Evolutionary conservation across 2,888 invertebrate genomes (phyloP).

Genomic region (Phasia obesa): DNA sequence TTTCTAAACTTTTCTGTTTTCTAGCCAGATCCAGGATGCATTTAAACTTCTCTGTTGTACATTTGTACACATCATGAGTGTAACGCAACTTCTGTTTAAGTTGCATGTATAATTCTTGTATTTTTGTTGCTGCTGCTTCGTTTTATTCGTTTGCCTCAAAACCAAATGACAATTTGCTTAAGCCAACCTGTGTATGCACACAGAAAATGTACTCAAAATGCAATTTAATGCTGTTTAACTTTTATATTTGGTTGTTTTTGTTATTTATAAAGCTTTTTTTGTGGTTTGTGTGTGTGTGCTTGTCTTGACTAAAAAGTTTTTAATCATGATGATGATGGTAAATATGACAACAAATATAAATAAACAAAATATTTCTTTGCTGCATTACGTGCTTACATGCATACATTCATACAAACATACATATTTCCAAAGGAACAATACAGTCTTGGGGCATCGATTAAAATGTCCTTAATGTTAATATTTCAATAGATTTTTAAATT

Average conservation of each 20-base stretch:
- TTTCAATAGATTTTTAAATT: not conserved
- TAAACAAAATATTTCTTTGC: slow-evolving; percentile 12
- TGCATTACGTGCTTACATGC: not conserved
- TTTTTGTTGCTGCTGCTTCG: slow-evolving; percentile 9
- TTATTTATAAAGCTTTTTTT: slow-evolving; percentile 28
- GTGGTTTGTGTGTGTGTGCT: not conserved
- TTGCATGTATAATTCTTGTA: slow-evolving; percentile 52
- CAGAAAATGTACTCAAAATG: slow-evolving; percentile 65
- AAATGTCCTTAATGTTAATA: slow-evolving; percentile 2
- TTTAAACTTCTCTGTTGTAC: slow-evolving; percentile 32
- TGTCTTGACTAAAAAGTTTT: slow-evolving; percentile 58
- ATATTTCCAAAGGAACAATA: not conserved
- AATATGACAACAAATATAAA: slow-evolving; percentile 52
- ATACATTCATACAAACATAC: not conserved
- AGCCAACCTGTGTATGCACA: slow-evolving; percentile 66
- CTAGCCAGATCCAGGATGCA: slow-evolving; percentile 46
- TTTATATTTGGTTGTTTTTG: slow-evolving; percentile 63
- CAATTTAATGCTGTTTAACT: slow-evolving; percentile 73
- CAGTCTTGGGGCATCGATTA: not conserved
- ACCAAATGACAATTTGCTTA: slow-evolving; percentile 70
- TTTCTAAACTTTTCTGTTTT: slow-evolving; percentile 49
- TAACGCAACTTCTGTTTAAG: slow-evolving; percentile 59
- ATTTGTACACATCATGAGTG: slow-evolving; percentile 38
- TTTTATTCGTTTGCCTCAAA: slow-evolving; percentile 35
- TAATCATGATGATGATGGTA: slow-evolving; percentile 65